These are phyloP conservation scores for Artibeus lituratus DNA, from an alignment of 2,797 vertebrate genomes.

Conservation along the genomic window DNA sequence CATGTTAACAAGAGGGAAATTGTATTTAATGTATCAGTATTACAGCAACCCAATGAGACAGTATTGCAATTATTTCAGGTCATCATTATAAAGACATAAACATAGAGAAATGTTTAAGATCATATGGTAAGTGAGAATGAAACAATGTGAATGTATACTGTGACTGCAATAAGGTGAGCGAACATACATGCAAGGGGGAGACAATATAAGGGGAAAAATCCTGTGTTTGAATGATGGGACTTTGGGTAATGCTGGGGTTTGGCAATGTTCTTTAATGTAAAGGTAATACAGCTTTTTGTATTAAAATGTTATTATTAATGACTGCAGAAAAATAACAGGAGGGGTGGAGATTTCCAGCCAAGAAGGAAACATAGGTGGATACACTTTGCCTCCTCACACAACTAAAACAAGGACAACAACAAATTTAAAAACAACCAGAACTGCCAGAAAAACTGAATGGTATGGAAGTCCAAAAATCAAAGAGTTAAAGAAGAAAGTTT, in stretches of 20 bases:
- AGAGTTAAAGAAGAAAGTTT: too few species aligned
- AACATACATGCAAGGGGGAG: too few species aligned
- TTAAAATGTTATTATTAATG: neutral
- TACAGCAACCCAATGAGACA: neutral
- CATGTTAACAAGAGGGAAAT: neutral
- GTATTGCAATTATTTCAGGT: neutral
- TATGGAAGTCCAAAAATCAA: too few species aligned
- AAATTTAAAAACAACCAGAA: too few species aligned
- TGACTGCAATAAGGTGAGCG: neutral
- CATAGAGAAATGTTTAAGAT: neutral
- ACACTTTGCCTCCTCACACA: too few species aligned
- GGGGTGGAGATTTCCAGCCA: too few species aligned
- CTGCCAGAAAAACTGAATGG: too few species aligned
- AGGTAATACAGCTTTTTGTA: neutral
- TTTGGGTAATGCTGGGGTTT: neutral
- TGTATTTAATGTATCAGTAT: neutral
- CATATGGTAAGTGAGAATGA: neutral
- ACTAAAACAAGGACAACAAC: too few species aligned
- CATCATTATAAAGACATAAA: neutral
- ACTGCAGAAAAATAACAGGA: neutral
- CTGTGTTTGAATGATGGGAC: neutral
- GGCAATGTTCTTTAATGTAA: neutral
- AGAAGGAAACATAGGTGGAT: too few species aligned
- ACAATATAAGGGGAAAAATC: neutral
- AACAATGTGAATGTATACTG: neutral